Evolutionary conservation across 2,113 vertebrate genomes (phyloP), one percentile per base, ranked within the genome.

Genomic region (Periophthalmus modestus): DNA sequence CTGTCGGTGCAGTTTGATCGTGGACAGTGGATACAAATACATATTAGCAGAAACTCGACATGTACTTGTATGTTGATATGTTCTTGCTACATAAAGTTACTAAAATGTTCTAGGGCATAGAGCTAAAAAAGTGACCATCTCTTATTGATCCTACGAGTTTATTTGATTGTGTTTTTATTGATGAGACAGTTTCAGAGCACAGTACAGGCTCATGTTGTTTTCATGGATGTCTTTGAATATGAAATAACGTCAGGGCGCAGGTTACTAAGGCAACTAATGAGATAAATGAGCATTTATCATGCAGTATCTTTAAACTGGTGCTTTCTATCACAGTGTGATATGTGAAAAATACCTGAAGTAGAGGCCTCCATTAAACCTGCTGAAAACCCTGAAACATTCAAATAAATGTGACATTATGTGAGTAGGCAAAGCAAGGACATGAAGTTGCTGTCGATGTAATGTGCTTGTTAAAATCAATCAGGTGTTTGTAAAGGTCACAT

Each of bases 381-480:
- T 16, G 11, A 19, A 0, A 43, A 65, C 73, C 43, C 15, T n/a
- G 72, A 66, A 57, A 21, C 46, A 78, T 59, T 66, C n/a, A 73
- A n/a, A 68, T 75, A 36, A 72, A 77, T 72, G 68, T 78, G 23
- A 69, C 52, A 47, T 71, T 66, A 61, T 68, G n/a, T 59, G 12
- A 28, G 13, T 39, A 80, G 52, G 63, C 46, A 55, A 48, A 66
- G 66, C 43, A n/a, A 71, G 75, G 62, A 55, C 79, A 83, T 77
- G 43, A 59, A 63, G 79, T 46, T 66, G 68, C 62, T 77, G 79
- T 77, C 74, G 77, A 28, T 47, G 23, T 23, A 34, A 19, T 62
- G 59, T 62, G 59, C 59, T 33, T 62, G 61, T 71, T 67, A 68
- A 28, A 77, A 74, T 69, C 65, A 78, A 80, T 75, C 55, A 78